These are phyloP conservation scores for Ctenicera cuprea DNA, from an alignment of 2,888 invertebrate species.

Conservation along the genomic window DNA sequence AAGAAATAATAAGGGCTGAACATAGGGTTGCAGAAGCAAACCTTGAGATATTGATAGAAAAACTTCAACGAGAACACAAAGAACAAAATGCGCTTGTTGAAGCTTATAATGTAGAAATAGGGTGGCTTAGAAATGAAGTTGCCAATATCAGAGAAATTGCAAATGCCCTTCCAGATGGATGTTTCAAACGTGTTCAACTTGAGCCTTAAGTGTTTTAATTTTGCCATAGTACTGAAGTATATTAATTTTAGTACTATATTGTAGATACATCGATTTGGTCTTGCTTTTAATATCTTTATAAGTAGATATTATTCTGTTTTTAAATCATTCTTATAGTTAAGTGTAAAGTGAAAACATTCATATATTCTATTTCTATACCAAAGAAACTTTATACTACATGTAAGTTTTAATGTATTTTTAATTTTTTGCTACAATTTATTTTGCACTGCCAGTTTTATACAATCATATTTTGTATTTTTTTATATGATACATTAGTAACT, in stretches of 20 bases:
- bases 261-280: slow-evolving; percentile 5
- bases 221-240: slow-evolving; percentile 20
- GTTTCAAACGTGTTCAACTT: slow-evolving; percentile 83
- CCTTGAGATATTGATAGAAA: slow-evolving; percentile 84
- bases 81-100: slow-evolving; percentile 81
- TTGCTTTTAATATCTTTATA: slow-evolving; percentile 4
- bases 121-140: slow-evolving; percentile 83
- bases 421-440: slow-evolving; percentile 13
- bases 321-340: slow-evolving; percentile 6
- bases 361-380: slow-evolving; percentile 47
- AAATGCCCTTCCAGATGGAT: slow-evolving; percentile 87
- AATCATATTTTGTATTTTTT: slow-evolving; percentile 14
- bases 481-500: background rate
- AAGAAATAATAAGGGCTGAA: slow-evolving; percentile 82
- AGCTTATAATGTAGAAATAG: slow-evolving; percentile 86
- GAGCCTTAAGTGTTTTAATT: slow-evolving; percentile 76
- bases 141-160: slow-evolving; percentile 88
- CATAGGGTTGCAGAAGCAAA: slow-evolving; percentile 82
- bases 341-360: slow-evolving; percentile 10
- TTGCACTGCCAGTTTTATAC: slow-evolving; percentile 35
- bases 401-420: background rate
- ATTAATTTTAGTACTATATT: slow-evolving; percentile 2
- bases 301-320: background rate
- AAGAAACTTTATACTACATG: slow-evolving; percentile 40
- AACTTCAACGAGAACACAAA: slow-evolving; percentile 79